Evolutionary conservation across 2,797 vertebrate species (phyloP).

Genomic region (Sebastes jordani): DNA sequence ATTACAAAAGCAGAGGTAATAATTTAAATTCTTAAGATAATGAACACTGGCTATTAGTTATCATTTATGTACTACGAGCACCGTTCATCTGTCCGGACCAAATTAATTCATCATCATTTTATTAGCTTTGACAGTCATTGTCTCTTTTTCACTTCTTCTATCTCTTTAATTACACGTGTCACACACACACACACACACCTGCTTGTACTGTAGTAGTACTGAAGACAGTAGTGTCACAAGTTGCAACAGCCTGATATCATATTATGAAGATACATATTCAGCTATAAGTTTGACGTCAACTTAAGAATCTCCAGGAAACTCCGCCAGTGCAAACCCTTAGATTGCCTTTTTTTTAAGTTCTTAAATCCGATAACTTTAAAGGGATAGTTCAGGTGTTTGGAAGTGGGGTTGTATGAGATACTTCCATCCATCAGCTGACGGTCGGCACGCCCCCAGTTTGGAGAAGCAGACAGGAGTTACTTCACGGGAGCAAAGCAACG

Average conservation of each 20-base stretch:
- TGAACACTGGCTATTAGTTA: conserved; percentile 1
- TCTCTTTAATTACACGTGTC: conserved; percentile 7
- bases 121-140: conserved; percentile 8
- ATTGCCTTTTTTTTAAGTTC: neutral
- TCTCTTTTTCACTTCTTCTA: neutral
- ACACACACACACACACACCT: neutral
- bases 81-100: neutral
- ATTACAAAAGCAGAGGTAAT: conserved; percentile 23
- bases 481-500: too few relatives aligned
- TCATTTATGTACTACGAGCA: conserved; percentile 1
- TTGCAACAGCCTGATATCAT: neutral
- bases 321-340: neutral
- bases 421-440: too few relatives aligned
- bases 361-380: neutral
- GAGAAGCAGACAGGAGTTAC: too few relatives aligned
- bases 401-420: too few relatives aligned
- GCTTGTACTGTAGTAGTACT: neutral
- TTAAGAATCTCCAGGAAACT: neutral
- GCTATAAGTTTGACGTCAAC: neutral
- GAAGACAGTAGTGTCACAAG: neutral
- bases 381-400: too few relatives aligned
- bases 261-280: neutral
- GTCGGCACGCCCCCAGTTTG: too few relatives aligned
- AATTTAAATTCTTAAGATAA: conserved; percentile 26
- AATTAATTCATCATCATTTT: conserved; percentile 12